These are phyloP conservation scores for Thrips palmi DNA, from an alignment of 1,140 invertebrate species.

Conservation along the genomic window DNA sequence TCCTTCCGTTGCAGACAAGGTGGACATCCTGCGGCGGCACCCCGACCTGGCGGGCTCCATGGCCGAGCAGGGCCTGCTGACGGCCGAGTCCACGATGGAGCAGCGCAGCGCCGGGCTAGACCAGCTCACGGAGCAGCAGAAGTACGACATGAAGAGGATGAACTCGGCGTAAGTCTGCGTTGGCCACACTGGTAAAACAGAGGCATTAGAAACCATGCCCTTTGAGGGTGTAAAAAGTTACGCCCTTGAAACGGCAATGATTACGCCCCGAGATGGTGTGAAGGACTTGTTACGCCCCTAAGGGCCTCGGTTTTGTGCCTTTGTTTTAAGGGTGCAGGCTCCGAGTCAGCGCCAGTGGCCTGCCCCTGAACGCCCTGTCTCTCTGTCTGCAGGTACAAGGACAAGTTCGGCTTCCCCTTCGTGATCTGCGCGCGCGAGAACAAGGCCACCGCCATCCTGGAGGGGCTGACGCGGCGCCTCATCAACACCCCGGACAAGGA, in stretches of 20 bases:
- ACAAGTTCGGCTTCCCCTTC: conserved; percentile 50
- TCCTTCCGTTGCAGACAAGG: conserved; percentile 34
- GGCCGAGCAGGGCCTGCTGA: conserved; percentile 31
- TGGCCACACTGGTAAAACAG: background rate
- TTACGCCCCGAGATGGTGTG: too few species aligned
- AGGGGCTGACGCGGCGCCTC: conserved; percentile 31
- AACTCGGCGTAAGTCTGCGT: conserved; percentile 29
- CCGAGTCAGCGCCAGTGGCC: too few species aligned
- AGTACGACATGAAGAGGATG: conserved; percentile 25
- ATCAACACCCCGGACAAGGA: conserved; percentile 33
- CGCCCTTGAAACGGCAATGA: too few species aligned
- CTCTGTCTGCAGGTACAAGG: conserved; percentile 32
- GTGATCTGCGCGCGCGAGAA: conserved; percentile 48
- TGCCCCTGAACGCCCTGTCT: too few species aligned
- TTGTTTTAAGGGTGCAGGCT: too few species aligned
- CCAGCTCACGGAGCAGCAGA: conserved; percentile 30
- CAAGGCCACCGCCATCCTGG: conserved; percentile 36
- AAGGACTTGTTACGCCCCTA: too few species aligned
- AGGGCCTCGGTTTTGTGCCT: too few species aligned
- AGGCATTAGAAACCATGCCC: background rate
- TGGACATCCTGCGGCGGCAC: conserved; percentile 33
- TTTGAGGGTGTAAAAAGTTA: too few species aligned
- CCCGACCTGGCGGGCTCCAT: conserved; percentile 44
- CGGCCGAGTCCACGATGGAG: conserved; percentile 35
- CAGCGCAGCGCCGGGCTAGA: conserved; percentile 35